Evolutionary conservation across 1,140 invertebrate species (phyloP).

Genomic region (Eueides isabella): DNA sequence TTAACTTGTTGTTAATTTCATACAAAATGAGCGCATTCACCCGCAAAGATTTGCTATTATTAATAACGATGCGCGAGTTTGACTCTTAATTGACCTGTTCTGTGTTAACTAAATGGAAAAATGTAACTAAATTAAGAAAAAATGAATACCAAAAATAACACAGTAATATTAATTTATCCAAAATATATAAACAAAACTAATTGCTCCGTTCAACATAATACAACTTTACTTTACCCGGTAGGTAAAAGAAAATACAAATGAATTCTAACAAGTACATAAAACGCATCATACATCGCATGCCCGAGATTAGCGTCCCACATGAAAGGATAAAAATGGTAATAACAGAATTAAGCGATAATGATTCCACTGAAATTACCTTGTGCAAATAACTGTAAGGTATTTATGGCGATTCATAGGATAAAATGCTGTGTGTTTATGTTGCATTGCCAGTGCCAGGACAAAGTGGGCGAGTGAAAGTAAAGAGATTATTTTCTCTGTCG

Average conservation of each 20-base stretch:
- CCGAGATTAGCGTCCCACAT: conserved; percentile 66
- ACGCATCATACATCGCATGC: conserved; percentile 38
- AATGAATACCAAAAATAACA: too few species aligned
- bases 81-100: too few species aligned
- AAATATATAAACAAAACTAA: background rate
- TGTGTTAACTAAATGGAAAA: too few species aligned
- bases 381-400: conserved; percentile 61
- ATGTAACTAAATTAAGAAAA: too few species aligned
- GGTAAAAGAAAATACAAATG: background rate
- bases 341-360: conserved; percentile 64
- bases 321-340: conserved; percentile 61
- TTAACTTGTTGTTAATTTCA: too few species aligned
- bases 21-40: too few species aligned
- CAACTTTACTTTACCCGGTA: background rate
- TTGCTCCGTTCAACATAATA: background rate
- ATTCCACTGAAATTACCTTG: conserved; percentile 60
- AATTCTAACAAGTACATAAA: background rate
- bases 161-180: too few species aligned
- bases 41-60: too few species aligned
- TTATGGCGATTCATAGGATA: conserved; percentile 58
- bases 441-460: conserved; percentile 51
- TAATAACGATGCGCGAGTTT: too few species aligned
- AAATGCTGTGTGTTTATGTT: conserved; percentile 46
- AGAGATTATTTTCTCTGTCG: conserved; percentile 63
- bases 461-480: conserved; percentile 75